Conservation (phyloP, 2,888 invertebrate genomes). For the Rhamphomyia laevipes region DNA sequence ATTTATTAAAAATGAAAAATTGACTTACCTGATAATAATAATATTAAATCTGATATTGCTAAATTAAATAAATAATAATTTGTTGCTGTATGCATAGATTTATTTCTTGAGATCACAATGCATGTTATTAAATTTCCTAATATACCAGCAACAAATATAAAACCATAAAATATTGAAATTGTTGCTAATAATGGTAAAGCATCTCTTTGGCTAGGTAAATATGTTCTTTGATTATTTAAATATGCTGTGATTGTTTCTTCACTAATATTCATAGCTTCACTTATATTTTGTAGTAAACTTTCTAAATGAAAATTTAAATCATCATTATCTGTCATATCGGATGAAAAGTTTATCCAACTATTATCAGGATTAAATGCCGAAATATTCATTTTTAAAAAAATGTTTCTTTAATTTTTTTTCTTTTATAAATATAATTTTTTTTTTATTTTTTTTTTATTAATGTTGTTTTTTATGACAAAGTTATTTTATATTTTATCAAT, state of each 20-base stretch:
- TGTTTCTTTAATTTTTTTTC: too few species aligned
- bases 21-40: conserved; percentile 57
- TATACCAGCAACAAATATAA: conserved; percentile 53
- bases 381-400: too few species aligned
- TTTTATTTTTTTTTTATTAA: too few species aligned
- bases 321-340: neutral
- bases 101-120: conserved; percentile 68
- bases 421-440: too few species aligned
- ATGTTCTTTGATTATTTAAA: too few species aligned
- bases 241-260: too few species aligned
- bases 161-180: conserved; percentile 57
- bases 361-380: neutral
- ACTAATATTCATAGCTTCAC: too few species aligned
- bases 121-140: conserved; percentile 77
- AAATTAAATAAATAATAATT: conserved; percentile 77
- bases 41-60: conserved; percentile 70
- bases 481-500: too few species aligned
- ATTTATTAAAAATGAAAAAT: too few species aligned
- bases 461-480: too few species aligned
- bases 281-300: neutral
- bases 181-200: conserved; percentile 30
- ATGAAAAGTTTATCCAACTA: neutral
- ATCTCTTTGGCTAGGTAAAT: conserved; percentile 13
- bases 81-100: conserved; percentile 72
- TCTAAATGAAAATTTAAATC: neutral